Evolutionary conservation across 2,888 invertebrate genomes (phyloP), one percentile per base, ranked within the genome.

Genomic region (Drosophila paranaensis): DNA sequence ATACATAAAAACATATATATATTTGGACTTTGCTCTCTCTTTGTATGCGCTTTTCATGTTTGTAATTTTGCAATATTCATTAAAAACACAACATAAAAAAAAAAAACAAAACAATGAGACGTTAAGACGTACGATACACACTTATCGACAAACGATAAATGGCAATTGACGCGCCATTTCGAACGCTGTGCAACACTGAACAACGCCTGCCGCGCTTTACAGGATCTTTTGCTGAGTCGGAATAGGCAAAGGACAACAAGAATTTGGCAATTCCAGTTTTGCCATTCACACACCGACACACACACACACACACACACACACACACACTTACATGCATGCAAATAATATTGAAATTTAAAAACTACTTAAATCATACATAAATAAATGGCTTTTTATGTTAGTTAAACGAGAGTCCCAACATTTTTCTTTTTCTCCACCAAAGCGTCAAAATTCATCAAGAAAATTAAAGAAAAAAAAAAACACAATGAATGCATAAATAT

Each of bases 361-460:
- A 69, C 66, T 81, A 86, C 75, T 69, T 81, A 71, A 74, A 65
- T 71, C 80, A 71, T 73, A 69, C 61, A 74, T 77, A 71, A 70
- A 68, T 77, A 74, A 71, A 78, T 76, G 80, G 78, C 80, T 81
- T 81, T 82, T 84, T 82, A 67, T 77, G 86, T 86, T 86, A 77
- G 71, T 80, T 77, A 74, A 72, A 76, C 60, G 64, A 78, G 74
- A 74, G 70, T 79, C 61, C 69, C 70, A 11, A 48, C 30, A 48
- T 65, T 73, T 65, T 71, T 71, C 64, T 37, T 39, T 53, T 39
- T 53, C 53, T 14, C 60, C 71, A 57, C 56, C 53, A 71, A 75
- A 54, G 71, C 77, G 67, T 60, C 62, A 61, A 63, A 68, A 37
- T 78, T 73, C 69, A 76, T 73, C 50, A 55, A 60, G 65, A 58